These are phyloP conservation scores for Palloptera scutellata DNA, from an alignment of 2,888 invertebrate species.

Conservation along the genomic window DNA sequence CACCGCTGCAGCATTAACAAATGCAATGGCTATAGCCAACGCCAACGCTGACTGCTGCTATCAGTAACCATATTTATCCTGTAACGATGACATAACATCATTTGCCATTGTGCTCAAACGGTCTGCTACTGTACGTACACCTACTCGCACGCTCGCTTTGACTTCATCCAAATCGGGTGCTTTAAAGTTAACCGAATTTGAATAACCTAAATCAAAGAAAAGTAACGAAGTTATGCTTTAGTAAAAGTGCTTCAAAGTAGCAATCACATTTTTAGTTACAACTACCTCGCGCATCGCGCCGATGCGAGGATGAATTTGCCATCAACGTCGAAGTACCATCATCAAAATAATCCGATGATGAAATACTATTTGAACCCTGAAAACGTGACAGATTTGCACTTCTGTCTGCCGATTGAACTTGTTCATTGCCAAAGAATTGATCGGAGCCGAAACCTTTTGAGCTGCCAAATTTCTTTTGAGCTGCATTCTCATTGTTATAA, in stretches of 20 bases:
- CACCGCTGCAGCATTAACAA: no score
- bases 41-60: conserved; percentile 44
- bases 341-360: conserved; percentile 95
- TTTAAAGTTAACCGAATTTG: conserved; percentile 63
- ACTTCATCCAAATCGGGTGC: conserved; percentile 92
- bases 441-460: conserved; percentile 98
- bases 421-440: conserved; percentile 87
- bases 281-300: not conserved
- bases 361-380: conserved; percentile 94
- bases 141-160: conserved; percentile 94
- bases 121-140: conserved; percentile 98
- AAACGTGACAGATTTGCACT: conserved; percentile 75
- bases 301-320: not conserved
- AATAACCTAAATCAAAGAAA: conserved; percentile 47
- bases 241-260: not conserved
- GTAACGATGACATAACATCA: conserved; percentile 92
- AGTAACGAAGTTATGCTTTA: no score
- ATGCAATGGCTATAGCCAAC: not conserved
- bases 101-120: conserved; percentile 92
- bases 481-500: conserved; percentile 71
- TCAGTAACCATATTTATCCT: conserved; percentile 79
- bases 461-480: conserved; percentile 94
- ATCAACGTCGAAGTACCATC: conserved; percentile 57
- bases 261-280: not conserved
- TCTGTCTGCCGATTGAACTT: conserved; percentile 61